Evolutionary conservation across 2,797 vertebrate genomes (phyloP), one percentile per base, ranked within the genome.

Genomic region (Microchirus variegatus): DNA sequence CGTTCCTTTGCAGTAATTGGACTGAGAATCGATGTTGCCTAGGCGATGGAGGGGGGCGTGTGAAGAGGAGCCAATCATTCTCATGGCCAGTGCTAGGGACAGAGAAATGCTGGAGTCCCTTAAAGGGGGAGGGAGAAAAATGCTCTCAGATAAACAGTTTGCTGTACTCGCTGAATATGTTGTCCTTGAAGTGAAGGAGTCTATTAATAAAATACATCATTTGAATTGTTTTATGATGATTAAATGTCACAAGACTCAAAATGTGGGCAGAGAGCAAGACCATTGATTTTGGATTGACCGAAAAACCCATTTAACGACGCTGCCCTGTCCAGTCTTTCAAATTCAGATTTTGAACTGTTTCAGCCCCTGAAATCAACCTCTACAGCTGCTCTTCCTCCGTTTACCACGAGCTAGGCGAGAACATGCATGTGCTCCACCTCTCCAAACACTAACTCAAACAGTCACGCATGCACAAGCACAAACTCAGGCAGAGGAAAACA

Each of bases 1-100:
- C 66, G 71, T 81, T 79, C 71, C 57, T 76, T 71, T 68, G 59
- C 44, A 67, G 78, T 86, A 81, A 89, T 87, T 79, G 80, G 66
- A 80, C 78, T 75, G 86, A 81, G 83, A 88, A 91, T 91, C 87
- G 66, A 83, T 91, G 91, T 91, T 90, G 84, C 90, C 78, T 77
- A 83, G 86, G 88, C 57, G 62, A 89, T 83, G 70, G 47, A 88
- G 75, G 72, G 67, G 73, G 81, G 80, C 18, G 75, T 86, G 84
- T 79, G 59, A 67, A 52, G 70, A 65, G 75, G 67, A 77, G 63
- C 84, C 79, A 85, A 89, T 89, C 75, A 73, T 75, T 77, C 67
- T 60, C 62, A 69, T 63, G 38, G 64, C 54, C 44, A 70, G 38
- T 31, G 60, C 60, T 57, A 63, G 80, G 75, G 75, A 77, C 77